These are phyloP conservation scores for Euspilapteryx auroguttella DNA, from an alignment of 2,888 invertebrate species.

Conservation along the genomic window DNA sequence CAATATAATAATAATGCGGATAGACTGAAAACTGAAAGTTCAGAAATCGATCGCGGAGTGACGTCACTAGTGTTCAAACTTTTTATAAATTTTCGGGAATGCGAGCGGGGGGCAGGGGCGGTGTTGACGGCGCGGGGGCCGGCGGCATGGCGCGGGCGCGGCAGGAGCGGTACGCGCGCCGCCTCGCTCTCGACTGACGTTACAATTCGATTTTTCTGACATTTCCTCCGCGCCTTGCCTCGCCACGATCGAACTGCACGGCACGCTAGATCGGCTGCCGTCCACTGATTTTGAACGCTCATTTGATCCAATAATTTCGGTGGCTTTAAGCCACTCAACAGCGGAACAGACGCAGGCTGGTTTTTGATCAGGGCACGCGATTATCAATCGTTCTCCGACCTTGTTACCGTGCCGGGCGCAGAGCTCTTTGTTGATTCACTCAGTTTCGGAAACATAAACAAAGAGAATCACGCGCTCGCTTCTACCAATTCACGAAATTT, in stretches of 20 bases:
- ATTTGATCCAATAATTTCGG: slow-evolving; percentile 28
- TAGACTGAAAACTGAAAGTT: background rate
- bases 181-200: slow-evolving; percentile 53
- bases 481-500: no score
- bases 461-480: no score
- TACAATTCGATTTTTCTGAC: slow-evolving; percentile 59
- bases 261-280: slow-evolving; percentile 26
- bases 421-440: no score
- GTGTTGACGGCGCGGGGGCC: no score
- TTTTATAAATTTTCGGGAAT: no score
- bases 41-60: slow-evolving; percentile 34
- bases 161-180: no score
- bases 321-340: slow-evolving; percentile 34
- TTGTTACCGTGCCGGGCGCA: no score
- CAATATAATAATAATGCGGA: background rate
- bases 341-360: slow-evolving; percentile 20
- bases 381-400: slow-evolving; percentile 17
- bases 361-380: slow-evolving; percentile 27
- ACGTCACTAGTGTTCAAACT: no score
- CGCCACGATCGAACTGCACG: slow-evolving; percentile 56
- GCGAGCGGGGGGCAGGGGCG: no score
- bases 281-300: slow-evolving; percentile 52
- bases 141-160: no score
- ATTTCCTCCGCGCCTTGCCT: slow-evolving; percentile 57
- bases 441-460: no score